phyloP scores from a whole-genome alignment of 2,113 vertebrate genomes.

The Pithys albifrons region DNA sequence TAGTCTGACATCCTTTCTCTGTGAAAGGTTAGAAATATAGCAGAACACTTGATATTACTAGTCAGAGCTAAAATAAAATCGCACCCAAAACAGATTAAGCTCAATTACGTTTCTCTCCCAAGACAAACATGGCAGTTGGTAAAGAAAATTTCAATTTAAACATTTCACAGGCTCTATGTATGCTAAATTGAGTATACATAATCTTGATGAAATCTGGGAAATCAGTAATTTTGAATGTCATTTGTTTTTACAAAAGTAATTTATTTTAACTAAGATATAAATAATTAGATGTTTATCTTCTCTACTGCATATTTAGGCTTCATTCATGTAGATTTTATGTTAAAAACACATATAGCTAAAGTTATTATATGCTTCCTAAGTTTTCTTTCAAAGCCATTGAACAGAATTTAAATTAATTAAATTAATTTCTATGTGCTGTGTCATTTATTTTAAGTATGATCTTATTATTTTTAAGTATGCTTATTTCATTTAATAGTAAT shows the following conservation, averaged over 20 bases:
- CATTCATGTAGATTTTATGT: neutral
- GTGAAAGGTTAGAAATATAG: neutral
- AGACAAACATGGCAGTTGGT: neutral
- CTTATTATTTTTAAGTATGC: neutral
- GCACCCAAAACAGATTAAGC: neutral
- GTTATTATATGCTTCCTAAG: accelerated
- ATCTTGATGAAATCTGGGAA: neutral
- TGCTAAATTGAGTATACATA: neutral
- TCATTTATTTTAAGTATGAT: neutral
- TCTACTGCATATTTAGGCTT: neutral
- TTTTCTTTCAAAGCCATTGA: neutral
- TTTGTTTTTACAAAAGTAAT: neutral
- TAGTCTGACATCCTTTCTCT: neutral
- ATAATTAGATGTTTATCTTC: neutral
- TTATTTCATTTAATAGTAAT: neutral
- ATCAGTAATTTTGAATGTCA: neutral
- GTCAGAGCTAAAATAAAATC: neutral
- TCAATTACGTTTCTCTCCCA: neutral
- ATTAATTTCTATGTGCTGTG: neutral
- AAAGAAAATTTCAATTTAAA: neutral
- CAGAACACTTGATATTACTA: neutral
- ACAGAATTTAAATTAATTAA: neutral
- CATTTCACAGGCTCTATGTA: neutral
- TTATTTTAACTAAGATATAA: neutral
- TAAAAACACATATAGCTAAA: neutral